A percentile compares a stretch with the other conserved stretches of the same genome.
These are phyloP conservation scores for Nematostella vectensis DNA, from an alignment of 92 coral and sea anemone species.

Conservation along the genomic window DNA sequence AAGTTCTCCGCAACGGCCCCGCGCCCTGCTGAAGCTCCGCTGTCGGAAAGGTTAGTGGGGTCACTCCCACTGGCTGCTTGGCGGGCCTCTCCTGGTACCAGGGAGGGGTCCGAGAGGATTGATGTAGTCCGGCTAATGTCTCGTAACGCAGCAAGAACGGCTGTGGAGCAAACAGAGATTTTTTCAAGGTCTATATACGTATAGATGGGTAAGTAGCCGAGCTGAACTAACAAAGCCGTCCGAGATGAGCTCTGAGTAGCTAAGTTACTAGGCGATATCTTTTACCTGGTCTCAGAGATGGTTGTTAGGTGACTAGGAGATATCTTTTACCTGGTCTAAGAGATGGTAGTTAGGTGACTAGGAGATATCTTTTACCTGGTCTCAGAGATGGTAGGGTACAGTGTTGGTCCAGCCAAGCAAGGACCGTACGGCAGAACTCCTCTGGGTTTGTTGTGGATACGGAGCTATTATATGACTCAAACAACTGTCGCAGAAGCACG, in stretches of 20 bases:
- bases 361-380: constrained; percentile 88
- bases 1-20: neutral
- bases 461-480: constrained; percentile 66
- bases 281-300: too few species aligned
- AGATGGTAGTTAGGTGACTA: too few species aligned
- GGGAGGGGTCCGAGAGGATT: constrained; percentile 85
- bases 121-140: constrained; percentile 90
- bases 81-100: constrained; percentile 79
- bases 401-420: constrained; percentile 81
- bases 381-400: constrained; percentile 89
- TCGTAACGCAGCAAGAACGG: constrained; percentile 82
- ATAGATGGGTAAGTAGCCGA: too few species aligned
- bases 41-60: constrained; percentile 40
- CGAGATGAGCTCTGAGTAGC: too few species aligned
- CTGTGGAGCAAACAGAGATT: too few species aligned
- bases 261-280: too few species aligned
- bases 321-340: too few species aligned
- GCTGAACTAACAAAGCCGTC: too few species aligned
- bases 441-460: constrained; percentile 73
- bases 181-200: neutral
- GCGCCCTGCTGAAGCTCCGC: constrained; percentile 4
- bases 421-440: constrained; percentile 82
- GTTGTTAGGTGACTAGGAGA: too few species aligned
- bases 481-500: constrained; percentile 78
- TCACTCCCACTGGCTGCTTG: constrained; percentile 53